Evolutionary conservation across 2,888 invertebrate genomes (phyloP).

Genomic region (Oscheius sp.): DNA sequence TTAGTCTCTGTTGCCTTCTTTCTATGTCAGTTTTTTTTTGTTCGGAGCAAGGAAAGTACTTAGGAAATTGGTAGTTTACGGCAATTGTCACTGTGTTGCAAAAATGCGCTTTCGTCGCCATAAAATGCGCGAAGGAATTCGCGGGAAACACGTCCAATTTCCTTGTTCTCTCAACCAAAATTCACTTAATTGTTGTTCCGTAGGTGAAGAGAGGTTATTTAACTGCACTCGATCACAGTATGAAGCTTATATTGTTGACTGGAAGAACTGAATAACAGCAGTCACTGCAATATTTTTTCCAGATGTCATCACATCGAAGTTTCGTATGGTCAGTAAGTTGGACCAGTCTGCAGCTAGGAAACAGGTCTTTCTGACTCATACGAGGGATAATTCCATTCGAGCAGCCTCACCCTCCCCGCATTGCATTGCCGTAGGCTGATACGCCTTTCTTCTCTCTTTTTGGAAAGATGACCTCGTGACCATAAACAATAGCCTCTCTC

Average conservation of each 20-base stretch:
- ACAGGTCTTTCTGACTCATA: slow-evolving; percentile 30
- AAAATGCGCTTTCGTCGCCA: slow-evolving; percentile 11
- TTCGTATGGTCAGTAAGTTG: slow-evolving; percentile 15
- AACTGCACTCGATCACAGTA: not conserved
- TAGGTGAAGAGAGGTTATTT: not conserved
- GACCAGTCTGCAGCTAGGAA: slow-evolving; percentile 23
- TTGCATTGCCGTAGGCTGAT: slow-evolving; percentile 14
- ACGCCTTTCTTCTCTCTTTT: not conserved
- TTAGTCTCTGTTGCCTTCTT: too few species aligned
- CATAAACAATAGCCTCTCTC: slow-evolving; percentile 19
- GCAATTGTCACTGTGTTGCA: slow-evolving; percentile 12
- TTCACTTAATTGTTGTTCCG: not conserved
- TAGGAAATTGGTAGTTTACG: slow-evolving; percentile 7
- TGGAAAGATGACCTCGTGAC: not conserved
- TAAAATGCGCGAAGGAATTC: slow-evolving; percentile 24
- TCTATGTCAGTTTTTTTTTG: too few species aligned
- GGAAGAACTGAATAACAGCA: not conserved
- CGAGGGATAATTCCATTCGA: slow-evolving; percentile 31
- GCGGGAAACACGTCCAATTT: slow-evolving; percentile 14
- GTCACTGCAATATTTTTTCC: not conserved
- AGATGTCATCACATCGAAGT: not conserved
- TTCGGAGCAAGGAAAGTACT: too few species aligned
- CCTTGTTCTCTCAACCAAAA: slow-evolving; percentile 13
- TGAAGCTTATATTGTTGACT: not conserved
- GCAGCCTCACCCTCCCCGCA: slow-evolving; percentile 23